Percentiles rank a stretch among this genome's conserved stretches.
Evolutionary conservation across 2,113 vertebrate genomes (phyloP).

Genomic region (Enhydra lutris): DNA sequence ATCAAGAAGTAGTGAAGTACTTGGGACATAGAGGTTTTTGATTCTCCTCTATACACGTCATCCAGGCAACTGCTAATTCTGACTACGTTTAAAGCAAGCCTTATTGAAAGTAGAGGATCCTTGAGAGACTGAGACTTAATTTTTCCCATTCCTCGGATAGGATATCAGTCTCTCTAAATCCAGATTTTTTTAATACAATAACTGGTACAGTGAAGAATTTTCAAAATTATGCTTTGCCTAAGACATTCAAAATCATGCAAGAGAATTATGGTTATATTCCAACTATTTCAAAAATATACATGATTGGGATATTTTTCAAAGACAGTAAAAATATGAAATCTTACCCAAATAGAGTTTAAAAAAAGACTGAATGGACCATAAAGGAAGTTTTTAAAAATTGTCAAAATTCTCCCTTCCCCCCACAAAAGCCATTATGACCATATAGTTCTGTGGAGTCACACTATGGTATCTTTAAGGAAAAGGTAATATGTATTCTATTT

Average conservation of each 20-base stretch:
- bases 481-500: neutral
- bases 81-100: neutral
- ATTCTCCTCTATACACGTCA: neutral
- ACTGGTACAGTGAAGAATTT: conserved; percentile 1
- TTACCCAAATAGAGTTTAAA: neutral
- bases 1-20: conserved; percentile 3
- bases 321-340: conserved; percentile 29
- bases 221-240: conserved; percentile 3
- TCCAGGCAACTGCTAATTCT: neutral
- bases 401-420: neutral
- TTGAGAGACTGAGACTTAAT: neutral
- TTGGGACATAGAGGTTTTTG: neutral
- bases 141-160: neutral
- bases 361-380: neutral
- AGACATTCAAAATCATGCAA: neutral
- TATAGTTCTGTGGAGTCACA: neutral
- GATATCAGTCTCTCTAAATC: neutral
- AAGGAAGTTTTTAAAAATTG: neutral
- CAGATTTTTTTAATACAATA: neutral
- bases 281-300: conserved; percentile 31
- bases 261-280: neutral
- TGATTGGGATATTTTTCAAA: conserved; percentile 1
- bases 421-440: neutral
- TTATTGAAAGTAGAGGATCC: neutral
- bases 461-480: neutral